These are phyloP conservation scores for Psammodynastes pulverulentus DNA, from an alignment of 2,113 vertebrate species.

Conservation along the genomic window DNA sequence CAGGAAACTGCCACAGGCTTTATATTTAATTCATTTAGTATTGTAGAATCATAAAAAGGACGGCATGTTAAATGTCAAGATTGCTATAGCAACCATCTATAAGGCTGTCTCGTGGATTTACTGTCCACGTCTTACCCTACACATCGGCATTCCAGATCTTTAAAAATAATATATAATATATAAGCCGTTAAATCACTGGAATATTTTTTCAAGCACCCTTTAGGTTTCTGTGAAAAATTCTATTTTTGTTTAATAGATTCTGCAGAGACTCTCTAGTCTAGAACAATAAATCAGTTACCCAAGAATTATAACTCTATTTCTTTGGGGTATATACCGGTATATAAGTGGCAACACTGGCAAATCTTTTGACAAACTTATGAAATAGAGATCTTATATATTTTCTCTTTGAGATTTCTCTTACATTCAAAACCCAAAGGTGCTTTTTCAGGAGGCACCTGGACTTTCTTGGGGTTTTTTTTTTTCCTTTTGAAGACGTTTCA, in stretches of 20 bases:
- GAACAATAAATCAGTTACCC: background rate
- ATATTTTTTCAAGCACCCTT: background rate
- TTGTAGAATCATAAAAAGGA: slow-evolving; percentile 17
- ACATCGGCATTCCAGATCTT: background rate
- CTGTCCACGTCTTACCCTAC: background rate
- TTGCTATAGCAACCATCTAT: slow-evolving; percentile 6
- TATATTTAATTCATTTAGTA: slow-evolving; percentile 5
- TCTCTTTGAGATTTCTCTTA: background rate
- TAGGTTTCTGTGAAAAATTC: background rate
- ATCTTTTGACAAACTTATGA: background rate
- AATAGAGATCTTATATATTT: background rate
- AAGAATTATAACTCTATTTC: background rate
- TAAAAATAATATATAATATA: slow-evolving; percentile 7
- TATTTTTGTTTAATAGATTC: background rate
- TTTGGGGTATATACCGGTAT: background rate
- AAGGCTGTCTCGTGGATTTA: slow-evolving; percentile 8
- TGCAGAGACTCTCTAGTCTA: background rate
- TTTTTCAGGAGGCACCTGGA: no score
- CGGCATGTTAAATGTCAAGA: background rate
- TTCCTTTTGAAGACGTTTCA: no score
- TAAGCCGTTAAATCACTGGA: background rate
- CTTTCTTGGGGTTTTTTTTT: no score
- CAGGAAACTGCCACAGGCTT: background rate
- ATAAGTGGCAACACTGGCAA: background rate
- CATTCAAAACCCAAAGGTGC: background rate